phyloP scores from a whole-genome alignment of 2,797 vertebrate genomes.

The Artibeus lituratus region DNA sequence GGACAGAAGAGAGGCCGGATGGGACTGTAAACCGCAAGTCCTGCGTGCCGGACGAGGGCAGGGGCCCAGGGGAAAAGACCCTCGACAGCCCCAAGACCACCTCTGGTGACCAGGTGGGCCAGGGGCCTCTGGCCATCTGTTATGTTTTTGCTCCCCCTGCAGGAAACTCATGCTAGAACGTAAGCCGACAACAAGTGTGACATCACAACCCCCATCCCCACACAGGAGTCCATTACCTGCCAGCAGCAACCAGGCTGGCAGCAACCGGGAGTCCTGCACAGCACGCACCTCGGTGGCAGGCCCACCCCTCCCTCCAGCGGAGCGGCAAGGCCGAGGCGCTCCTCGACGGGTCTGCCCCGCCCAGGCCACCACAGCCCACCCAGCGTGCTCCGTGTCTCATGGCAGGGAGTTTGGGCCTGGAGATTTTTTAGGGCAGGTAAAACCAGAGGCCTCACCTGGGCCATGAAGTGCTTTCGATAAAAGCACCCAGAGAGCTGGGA shows the following conservation, averaged over 20 bases:
- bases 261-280: not conserved
- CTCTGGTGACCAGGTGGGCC: not conserved
- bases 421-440: not conserved
- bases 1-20: not conserved
- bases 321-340: too few relatives aligned
- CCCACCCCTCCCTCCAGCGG: not conserved
- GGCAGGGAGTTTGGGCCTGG: not conserved
- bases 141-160: not conserved
- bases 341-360: accelerated
- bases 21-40: accelerated
- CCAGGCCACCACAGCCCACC: accelerated
- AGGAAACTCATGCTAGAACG: not conserved
- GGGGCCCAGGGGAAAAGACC: not conserved
- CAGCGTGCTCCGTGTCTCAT: accelerated
- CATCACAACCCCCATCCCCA: not conserved
- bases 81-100: not conserved
- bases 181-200: not conserved
- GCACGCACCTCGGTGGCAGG: accelerated
- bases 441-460: not conserved
- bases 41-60: not conserved
- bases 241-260: not conserved
- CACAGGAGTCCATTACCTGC: not conserved
- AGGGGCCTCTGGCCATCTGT: not conserved
- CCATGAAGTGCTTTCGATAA: not conserved
- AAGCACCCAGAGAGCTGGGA: not conserved